phyloP scores from a whole-genome alignment of 2,888 invertebrate genomes.

The Willowsia nigromaculata region DNA sequence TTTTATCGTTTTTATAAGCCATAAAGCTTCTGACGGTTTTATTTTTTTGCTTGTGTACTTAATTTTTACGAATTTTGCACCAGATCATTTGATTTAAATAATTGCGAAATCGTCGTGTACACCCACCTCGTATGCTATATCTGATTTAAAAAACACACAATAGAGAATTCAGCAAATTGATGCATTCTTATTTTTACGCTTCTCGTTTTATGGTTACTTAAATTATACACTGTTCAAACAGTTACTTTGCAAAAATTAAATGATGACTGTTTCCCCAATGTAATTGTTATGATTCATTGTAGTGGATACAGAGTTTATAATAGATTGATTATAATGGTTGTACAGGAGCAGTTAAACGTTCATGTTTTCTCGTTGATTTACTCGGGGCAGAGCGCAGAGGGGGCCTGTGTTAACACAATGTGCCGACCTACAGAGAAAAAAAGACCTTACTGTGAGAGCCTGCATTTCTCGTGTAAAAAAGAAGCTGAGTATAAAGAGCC shows the following conservation, averaged over 20 bases:
- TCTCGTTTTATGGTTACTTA: not conserved
- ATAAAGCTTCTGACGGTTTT: no score
- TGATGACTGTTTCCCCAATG: not conserved
- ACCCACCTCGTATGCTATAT: no score
- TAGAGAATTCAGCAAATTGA: not conserved
- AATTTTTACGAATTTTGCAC: no score
- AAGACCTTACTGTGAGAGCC: not conserved
- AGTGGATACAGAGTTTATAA: not conserved
- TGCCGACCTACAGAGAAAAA: not conserved
- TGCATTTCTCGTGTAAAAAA: not conserved
- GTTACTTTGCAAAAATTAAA: not conserved
- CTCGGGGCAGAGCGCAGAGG: not conserved
- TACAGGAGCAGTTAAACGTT: conserved; percentile 28
- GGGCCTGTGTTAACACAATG: conserved; percentile 12
- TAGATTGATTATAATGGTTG: conserved; percentile 62
- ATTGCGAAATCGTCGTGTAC: no score
- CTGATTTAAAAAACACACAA: not conserved
- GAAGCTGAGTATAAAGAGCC: not conserved
- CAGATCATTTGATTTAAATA: no score
- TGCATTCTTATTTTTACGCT: not conserved
- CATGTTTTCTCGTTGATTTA: not conserved
- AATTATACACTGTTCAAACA: not conserved
- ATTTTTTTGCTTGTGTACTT: no score
- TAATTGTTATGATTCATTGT: conserved; percentile 43
- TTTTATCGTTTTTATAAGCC: not conserved